A percentile compares a stretch with the other conserved stretches of the same genome.
Conservation (phyloP, 1,140 invertebrate genomes). For the Bemisia tabaci region DNA sequence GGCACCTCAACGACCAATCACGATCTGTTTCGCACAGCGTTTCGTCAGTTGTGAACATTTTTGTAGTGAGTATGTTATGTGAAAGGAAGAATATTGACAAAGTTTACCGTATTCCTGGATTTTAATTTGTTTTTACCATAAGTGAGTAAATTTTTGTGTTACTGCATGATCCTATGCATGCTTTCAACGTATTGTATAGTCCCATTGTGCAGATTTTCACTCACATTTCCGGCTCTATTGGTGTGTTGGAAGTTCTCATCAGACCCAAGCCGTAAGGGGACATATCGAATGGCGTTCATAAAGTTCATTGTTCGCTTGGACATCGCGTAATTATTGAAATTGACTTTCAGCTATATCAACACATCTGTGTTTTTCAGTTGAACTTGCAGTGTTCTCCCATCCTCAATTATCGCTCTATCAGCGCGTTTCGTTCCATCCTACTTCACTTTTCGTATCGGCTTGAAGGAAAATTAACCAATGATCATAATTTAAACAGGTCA, state of each 20-base stretch:
- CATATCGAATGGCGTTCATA: slow-evolving; percentile 30
- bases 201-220: neutral
- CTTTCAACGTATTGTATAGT: slow-evolving; percentile 1
- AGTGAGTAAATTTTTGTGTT: slow-evolving; percentile 4
- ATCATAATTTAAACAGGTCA: slow-evolving; percentile 24
- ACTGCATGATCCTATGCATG: neutral
- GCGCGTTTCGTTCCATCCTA: neutral
- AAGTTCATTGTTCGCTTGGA: slow-evolving; percentile 30
- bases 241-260: slow-evolving; percentile 24
- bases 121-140: slow-evolving; percentile 4
- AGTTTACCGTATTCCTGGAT: slow-evolving; percentile 16
- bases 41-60: neutral
- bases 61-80: slow-evolving; percentile 19
- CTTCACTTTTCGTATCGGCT: neutral
- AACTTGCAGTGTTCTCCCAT: neutral
- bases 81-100: neutral
- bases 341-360: slow-evolving; percentile 1
- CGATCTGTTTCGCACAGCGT: neutral
- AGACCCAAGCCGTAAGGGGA: slow-evolving; percentile 30
- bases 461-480: slow-evolving; percentile 3
- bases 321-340: slow-evolving; percentile 21
- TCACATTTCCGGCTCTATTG: neutral
- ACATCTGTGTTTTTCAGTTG: neutral
- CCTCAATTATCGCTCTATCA: no score
- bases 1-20: neutral